Percentiles rank a stretch among this genome's conserved stretches.
These are phyloP conservation scores for Gasterosteus aculeatus DNA, from an alignment of 2,113 vertebrate genomes.

Conservation along the genomic window DNA sequence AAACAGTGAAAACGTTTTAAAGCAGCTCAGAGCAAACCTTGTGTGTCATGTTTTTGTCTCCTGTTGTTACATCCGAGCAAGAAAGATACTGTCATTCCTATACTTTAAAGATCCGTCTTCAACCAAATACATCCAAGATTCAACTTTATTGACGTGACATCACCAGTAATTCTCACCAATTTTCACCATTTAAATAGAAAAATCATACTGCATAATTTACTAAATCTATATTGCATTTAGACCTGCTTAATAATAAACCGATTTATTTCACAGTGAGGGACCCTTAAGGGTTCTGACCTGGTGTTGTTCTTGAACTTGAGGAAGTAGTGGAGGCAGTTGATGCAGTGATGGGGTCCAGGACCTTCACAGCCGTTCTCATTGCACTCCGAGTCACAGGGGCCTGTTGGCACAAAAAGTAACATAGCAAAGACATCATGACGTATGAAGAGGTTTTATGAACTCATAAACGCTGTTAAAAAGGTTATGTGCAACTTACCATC, in stretches of 20 bases:
- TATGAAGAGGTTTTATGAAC: neutral
- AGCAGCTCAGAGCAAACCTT: neutral
- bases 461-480: neutral
- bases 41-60: neutral
- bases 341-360: slow-evolving; percentile 96
- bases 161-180: neutral
- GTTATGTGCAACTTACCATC: neutral
- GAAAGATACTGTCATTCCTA: neutral
- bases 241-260: neutral
- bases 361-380: slow-evolving; percentile 94
- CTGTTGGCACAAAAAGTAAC: slow-evolving; percentile 69
- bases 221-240: neutral
- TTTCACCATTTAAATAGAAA: neutral
- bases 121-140: neutral
- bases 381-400: slow-evolving; percentile 94
- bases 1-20: neutral
- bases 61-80: neutral
- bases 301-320: slow-evolving; percentile 99
- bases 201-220: neutral
- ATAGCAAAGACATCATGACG: neutral
- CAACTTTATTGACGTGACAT: neutral
- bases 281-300: slow-evolving; percentile 78
- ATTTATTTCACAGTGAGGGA: neutral
- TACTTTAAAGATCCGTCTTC: neutral
- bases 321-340: slow-evolving; percentile 95